Base-by-base conservation (phyloP, 2,888 invertebrate genomes). In the Agrenia bidenticulata region DNA sequence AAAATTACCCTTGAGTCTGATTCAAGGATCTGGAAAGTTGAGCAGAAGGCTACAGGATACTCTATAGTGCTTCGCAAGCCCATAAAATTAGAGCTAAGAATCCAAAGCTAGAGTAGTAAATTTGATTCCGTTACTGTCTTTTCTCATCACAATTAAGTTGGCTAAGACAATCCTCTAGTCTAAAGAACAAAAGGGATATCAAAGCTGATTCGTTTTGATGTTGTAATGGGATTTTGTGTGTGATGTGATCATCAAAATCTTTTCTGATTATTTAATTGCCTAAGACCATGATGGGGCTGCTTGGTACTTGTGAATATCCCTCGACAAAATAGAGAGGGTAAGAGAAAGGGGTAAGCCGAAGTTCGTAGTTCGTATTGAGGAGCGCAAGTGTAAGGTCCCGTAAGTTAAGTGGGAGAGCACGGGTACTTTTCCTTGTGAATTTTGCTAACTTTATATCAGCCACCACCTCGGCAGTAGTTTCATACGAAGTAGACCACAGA, bases 231-330 rank as follows among this genome's bases (percentile, higher is more conserved):
- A 62, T 71, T 62, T 60, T 59, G 64, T 62, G 54, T 67, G 60
- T 64, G 64, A 69, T 63, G 61, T 65, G 64, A 69, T 72, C 69
- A 72, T 69, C 68, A 69, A 64, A 69, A 69, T 69, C 72, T 72
- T 69, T 70, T 69, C 63, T 72, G 72, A 72, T 72, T 72, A 69
- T 69, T 69, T 72, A 72, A 72, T 72, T 72, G 72, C 55, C 65
- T 64, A 49, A 64, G 53, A 57, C 63, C 26, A 21, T 62, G 57
- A 66, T 63, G 56, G 56, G 49, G 19, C 26, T 42, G 49, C 13
- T 23, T 23, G 21, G 7, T 23, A 2, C 19, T 4, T 51, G n/a
- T n/a, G n/a, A n/a, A n/a, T n/a, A n/a, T n/a, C n/a, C 24, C 23
- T 9, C n/a, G n/a, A 45, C 45, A n/a, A 19, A 45, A 15, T 5